These are phyloP conservation scores for Miniopterus natalensis DNA, from an alignment of 2,113 vertebrate species.

Conservation along the genomic window DNA sequence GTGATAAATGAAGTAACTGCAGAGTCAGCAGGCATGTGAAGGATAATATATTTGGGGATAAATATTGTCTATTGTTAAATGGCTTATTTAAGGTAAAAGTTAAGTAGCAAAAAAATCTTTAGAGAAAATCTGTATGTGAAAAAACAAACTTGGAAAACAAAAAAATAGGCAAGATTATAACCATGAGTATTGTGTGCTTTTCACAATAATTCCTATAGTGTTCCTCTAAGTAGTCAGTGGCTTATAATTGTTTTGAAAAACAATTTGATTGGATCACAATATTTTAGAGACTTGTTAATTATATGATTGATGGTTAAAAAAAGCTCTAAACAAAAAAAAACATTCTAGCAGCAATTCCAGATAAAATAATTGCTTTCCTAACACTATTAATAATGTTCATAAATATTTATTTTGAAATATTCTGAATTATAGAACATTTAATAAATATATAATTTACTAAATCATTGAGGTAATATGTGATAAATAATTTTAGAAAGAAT, in stretches of 20 bases:
- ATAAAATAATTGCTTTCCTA: not conserved
- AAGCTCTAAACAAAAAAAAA: not conserved
- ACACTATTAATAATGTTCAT: not conserved
- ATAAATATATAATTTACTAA: not conserved
- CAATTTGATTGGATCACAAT: not conserved
- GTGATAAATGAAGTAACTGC: constrained; percentile 13
- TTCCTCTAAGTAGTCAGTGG: constrained; percentile 14
- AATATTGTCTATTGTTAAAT: constrained; percentile 14
- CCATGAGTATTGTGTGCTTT: not conserved
- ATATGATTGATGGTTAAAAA: not conserved
- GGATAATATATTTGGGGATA: constrained; percentile 57
- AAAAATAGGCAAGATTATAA: constrained; percentile 33
- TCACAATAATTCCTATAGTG: not conserved
- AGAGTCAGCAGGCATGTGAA: constrained; percentile 10
- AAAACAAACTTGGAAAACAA: constrained; percentile 51
- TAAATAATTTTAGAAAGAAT: constrained; percentile 13
- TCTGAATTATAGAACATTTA: not conserved
- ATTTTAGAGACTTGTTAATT: constrained; percentile 22
- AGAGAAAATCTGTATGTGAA: constrained; percentile 30
- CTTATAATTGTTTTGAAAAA: constrained; percentile 34
- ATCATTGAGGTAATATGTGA: not conserved
- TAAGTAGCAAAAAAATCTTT: not conserved
- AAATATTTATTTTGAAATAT: not conserved
- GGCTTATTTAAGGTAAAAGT: constrained; percentile 33
- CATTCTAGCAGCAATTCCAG: not conserved